A percentile compares a stretch with the other conserved stretches of the same genome.
phyloP scores from a whole-genome alignment of 2,888 invertebrate genomes.

The Epirrhoe tristata region DNA sequence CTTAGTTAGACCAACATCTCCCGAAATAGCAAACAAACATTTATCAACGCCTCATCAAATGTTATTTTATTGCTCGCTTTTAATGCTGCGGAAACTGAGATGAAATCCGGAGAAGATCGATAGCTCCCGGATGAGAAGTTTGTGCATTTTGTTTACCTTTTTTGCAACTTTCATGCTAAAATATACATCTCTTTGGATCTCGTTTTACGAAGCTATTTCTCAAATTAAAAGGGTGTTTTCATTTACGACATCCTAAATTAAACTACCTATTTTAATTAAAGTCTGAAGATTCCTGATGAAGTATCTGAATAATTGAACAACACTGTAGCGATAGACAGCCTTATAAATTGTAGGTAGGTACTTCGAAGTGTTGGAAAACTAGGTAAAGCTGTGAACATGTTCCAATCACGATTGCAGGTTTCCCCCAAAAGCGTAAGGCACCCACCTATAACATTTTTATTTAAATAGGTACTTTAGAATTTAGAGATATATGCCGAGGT shows the following conservation, averaged over 20 bases:
- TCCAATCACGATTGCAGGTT: too few species aligned
- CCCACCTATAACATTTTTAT: too few species aligned
- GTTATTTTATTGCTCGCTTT: slow-evolving; percentile 28
- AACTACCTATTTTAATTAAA: slow-evolving; percentile 47
- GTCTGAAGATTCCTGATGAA: slow-evolving; percentile 17
- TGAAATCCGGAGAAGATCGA: slow-evolving; percentile 28
- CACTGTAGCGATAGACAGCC: not conserved
- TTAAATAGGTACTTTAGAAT: too few species aligned
- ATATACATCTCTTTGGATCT: slow-evolving; percentile 6
- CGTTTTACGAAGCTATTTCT: not conserved
- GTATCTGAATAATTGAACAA: slow-evolving; percentile 32
- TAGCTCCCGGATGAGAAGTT: slow-evolving; percentile 33
- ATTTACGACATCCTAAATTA: slow-evolving; percentile 10
- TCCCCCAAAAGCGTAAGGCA: too few species aligned
- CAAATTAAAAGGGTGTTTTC: slow-evolving; percentile 1
- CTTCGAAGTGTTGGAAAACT: not conserved
- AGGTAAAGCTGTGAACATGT: not conserved
- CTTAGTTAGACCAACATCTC: slow-evolving; percentile 32
- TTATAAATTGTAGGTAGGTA: slow-evolving; percentile 4
- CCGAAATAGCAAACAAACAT: slow-evolving; percentile 36
- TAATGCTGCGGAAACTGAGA: slow-evolving; percentile 25
- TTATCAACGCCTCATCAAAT: slow-evolving; percentile 34
- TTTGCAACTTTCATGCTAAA: slow-evolving; percentile 36
- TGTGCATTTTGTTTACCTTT: slow-evolving; percentile 20
- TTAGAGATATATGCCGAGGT: too few species aligned